Conservation (phyloP, 2,888 invertebrate species). For the Clusia tigrina region DNA sequence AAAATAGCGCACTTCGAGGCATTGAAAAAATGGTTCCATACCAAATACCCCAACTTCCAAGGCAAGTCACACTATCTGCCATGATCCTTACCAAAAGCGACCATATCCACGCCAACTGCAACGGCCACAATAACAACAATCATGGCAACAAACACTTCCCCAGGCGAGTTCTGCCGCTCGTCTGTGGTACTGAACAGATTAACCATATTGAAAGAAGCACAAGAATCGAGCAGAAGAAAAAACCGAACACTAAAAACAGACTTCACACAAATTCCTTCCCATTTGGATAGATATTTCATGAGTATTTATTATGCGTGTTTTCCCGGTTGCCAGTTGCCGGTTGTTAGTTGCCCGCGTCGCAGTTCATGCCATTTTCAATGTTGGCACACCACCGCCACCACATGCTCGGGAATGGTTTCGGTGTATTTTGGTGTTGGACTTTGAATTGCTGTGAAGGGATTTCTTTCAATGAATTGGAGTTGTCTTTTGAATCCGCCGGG, state of each 20-base stretch:
- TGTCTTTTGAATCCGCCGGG: too few species aligned
- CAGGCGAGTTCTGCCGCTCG: too few species aligned
- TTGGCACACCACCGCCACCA: too few species aligned
- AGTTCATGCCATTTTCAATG: too few species aligned
- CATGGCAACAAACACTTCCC: neutral
- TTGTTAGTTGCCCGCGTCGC: neutral
- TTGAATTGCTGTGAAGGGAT: neutral
- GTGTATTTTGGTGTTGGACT: neutral
- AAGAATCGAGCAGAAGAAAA: too few species aligned
- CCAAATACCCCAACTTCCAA: neutral
- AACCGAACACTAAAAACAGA: neutral
- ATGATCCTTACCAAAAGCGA: neutral
- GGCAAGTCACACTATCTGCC: too few species aligned
- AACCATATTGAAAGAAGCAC: too few species aligned
- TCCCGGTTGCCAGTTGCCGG: neutral
- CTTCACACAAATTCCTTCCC: neutral
- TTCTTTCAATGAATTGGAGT: neutral
- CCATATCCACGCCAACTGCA: too few species aligned
- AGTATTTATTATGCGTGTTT: neutral
- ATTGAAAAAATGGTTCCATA: neutral
- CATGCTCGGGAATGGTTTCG: too few species aligned
- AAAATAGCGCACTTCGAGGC: neutral
- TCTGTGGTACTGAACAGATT: too few species aligned
- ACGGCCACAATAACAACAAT: neutral
- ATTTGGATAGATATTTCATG: neutral